Evolutionary conservation across 2,797 vertebrate genomes (phyloP).

Genomic region (Halcyon badia): DNA sequence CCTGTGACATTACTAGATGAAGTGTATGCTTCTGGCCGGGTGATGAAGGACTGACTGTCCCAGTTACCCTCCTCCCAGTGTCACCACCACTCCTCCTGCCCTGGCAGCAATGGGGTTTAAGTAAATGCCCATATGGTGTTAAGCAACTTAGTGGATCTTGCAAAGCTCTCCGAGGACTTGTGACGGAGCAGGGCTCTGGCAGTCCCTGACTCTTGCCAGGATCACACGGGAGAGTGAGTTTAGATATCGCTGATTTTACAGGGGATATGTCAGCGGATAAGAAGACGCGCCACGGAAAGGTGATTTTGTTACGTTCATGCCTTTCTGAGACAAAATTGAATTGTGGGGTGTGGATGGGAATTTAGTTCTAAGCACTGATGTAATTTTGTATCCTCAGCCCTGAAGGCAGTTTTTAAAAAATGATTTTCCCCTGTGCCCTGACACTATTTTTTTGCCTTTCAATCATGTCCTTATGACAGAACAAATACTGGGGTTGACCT

Average conservation of each 20-base stretch:
- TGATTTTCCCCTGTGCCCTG: constrained; percentile 48
- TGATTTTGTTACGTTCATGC: constrained; percentile 68
- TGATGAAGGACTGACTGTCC: not conserved
- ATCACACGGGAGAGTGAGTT: not conserved
- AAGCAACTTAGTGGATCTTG: not conserved
- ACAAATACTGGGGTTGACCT: constrained; percentile 64
- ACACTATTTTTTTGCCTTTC: constrained; percentile 66
- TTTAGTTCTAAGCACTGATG: constrained; percentile 62
- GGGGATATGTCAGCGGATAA: constrained; percentile 35
- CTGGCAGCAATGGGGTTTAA: accelerated
- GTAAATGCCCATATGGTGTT: accelerated
- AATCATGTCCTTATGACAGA: constrained; percentile 63
- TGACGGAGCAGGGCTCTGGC: not conserved
- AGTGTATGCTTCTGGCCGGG: not conserved
- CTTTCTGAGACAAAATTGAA: constrained; percentile 56
- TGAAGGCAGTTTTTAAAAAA: constrained; percentile 52
- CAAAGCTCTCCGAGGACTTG: not conserved
- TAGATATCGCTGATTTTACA: constrained; percentile 7
- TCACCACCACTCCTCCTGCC: not conserved
- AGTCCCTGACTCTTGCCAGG: not conserved
- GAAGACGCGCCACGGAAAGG: constrained; percentile 41
- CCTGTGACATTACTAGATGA: not conserved
- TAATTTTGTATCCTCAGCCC: constrained; percentile 69
- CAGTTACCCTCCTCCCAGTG: not conserved
- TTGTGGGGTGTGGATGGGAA: constrained; percentile 54